Evolutionary conservation across 2,797 vertebrate species (phyloP).

Genomic region (Podarcis siculus): DNA sequence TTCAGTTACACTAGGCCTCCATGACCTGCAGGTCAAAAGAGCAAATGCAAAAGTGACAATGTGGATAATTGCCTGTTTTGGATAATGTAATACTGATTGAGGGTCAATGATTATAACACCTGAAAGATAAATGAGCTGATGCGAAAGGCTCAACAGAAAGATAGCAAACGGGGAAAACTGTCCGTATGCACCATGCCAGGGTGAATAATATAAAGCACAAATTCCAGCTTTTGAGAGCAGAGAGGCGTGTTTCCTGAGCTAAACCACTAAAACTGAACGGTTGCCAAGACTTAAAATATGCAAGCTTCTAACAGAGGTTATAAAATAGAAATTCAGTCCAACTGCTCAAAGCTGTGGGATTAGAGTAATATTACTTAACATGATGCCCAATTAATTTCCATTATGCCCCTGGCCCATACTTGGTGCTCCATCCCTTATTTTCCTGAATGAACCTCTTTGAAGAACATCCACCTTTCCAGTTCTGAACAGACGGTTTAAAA

Average conservation of each 20-base stretch:
- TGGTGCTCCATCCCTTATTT: constrained; percentile 66
- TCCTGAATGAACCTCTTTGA: constrained; percentile 70
- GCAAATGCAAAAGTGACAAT: constrained; percentile 96
- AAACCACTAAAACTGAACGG: constrained; percentile 39
- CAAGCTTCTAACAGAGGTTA: constrained; percentile 71
- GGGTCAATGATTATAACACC: constrained; percentile 89
- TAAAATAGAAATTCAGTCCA: constrained; percentile 66
- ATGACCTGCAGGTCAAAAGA: constrained; percentile 88
- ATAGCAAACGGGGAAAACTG: constrained; percentile 72
- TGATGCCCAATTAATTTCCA: constrained; percentile 74
- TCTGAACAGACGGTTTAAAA: not conserved
- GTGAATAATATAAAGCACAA: constrained; percentile 51
- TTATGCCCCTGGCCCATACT: constrained; percentile 64
- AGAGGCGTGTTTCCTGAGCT: constrained; percentile 71
- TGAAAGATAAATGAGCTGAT: constrained; percentile 83
- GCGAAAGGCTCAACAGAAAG: constrained; percentile 76
- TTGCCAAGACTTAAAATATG: constrained; percentile 70
- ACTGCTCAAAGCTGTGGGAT: constrained; percentile 73
- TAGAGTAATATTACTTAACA: constrained; percentile 77
- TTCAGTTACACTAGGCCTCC: constrained; percentile 89
- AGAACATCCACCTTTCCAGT: not conserved
- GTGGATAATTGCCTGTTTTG: constrained; percentile 94
- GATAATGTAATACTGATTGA: constrained; percentile 94
- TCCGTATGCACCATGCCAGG: constrained; percentile 65
- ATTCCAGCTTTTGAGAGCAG: constrained; percentile 58